phyloP scores from a whole-genome alignment of 35 echinoderm and acorn worm species.

The Stichopus chloronotus region DNA sequence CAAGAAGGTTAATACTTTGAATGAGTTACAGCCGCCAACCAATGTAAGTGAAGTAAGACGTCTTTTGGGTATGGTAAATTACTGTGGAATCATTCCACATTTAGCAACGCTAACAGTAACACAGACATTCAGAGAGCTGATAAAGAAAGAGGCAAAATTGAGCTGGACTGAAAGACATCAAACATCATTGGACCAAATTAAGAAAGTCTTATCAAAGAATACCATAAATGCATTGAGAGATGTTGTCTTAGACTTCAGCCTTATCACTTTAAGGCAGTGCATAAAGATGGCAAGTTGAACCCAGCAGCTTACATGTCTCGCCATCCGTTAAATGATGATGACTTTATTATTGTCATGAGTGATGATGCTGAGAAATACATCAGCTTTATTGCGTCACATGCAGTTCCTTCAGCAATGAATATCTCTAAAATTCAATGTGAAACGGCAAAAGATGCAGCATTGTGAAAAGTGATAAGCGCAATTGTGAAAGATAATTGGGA shows the following conservation, averaged over 20 bases:
- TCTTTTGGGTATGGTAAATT: slow-evolving; percentile 56
- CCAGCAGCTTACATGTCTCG: slow-evolving; percentile 46
- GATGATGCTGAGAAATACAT: not conserved
- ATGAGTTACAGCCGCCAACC: not conserved
- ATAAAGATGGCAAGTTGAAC: slow-evolving; percentile 24
- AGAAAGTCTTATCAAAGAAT: not conserved
- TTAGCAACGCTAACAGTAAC: slow-evolving; percentile 50
- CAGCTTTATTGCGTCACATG: not conserved
- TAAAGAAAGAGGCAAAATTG: not conserved
- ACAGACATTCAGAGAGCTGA: not conserved
- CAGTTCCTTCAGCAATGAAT: slow-evolving; percentile 8
- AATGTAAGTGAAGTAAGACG: slow-evolving; percentile 40
- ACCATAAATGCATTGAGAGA: slow-evolving; percentile 29
- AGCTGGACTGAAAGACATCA: not conserved
- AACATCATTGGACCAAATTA: not conserved
- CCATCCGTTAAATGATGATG: not conserved
- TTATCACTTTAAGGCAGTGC: slow-evolving; percentile 13
- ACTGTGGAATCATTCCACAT: slow-evolving; percentile 30
- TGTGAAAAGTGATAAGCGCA: slow-evolving; percentile 9
- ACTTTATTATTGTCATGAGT: not conserved
- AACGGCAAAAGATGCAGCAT: not conserved
- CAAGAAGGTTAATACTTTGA: slow-evolving; percentile 20
- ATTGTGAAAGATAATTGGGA: not conserved
- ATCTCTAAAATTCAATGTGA: not conserved
- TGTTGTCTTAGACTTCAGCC: slow-evolving; percentile 50